Evolutionary conservation across 2,797 vertebrate genomes (phyloP), one percentile per base, ranked within the genome.

Genomic region (Dendrocincla tyrannina): DNA sequence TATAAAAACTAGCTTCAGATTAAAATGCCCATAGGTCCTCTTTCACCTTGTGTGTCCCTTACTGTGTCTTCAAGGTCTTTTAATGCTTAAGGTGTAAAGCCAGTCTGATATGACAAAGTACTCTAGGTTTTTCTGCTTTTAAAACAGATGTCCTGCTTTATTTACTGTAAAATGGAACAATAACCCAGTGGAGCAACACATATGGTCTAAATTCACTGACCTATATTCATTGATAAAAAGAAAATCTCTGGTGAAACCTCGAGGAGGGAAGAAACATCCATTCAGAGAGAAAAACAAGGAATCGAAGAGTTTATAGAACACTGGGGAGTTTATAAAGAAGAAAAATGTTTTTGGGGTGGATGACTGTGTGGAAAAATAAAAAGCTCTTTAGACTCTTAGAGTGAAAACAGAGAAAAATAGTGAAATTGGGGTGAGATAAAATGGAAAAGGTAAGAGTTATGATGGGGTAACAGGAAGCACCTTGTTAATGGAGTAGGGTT

Each of bases 91-190:
- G 56, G 56, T 95, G 53, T 42, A 88, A 85, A 96, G 84, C 37
- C 33, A 81, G 42, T 69, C 70, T 42, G 59, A 80, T 88, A 39
- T 72, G 66, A 82, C 46, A 91, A 93, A 86, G 28, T 90, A 67
- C 75, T 80, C 30, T 63, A 66, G 78, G 41, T 95, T 89, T 88
- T 91, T 93, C 63, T 88, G 44, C 93, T 91, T 80, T 94, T 97
- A 89, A 94, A 88, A 93, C 89, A 93, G 75, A 88, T 96, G 94
- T 93, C 91, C 55, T 96, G 75, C 88, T 69, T 96, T 96, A 82
- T 96, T 95, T 97, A 84, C 75, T 91, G 74, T 86, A 92, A 94
- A 96, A 90, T 95, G 66, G 91, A 95, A 91, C 69, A 89, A 63
- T 91, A 60, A 84, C 59, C 73, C 69, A 88, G 85, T 91, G 93